Evolutionary conservation across 1,140 invertebrate species (phyloP).

Genomic region (Drosophila aff.): DNA sequence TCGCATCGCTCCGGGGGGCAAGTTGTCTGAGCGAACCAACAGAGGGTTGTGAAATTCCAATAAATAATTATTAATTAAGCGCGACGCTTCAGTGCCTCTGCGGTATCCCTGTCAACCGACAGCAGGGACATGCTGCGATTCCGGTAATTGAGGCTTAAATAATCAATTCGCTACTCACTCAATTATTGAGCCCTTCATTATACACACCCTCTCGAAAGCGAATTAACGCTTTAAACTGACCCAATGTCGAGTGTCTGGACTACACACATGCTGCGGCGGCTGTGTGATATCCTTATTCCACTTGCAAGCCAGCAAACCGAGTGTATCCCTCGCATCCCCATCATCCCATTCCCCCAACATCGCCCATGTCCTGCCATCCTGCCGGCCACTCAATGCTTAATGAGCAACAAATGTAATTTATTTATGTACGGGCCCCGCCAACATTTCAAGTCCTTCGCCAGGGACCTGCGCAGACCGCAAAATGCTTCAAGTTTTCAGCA

Average conservation of each 20-base stretch:
- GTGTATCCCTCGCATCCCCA: slow-evolving; percentile 7
- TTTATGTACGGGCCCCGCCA: slow-evolving; percentile 61
- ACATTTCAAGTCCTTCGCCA: slow-evolving; percentile 49
- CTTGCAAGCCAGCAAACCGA: slow-evolving; percentile 16
- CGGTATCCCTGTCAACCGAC: slow-evolving; percentile 21
- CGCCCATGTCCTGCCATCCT: slow-evolving; percentile 36
- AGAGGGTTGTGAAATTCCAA: slow-evolving; percentile 38
- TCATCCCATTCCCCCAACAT: not conserved
- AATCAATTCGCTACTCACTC: slow-evolving; percentile 55
- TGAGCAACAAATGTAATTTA: slow-evolving; percentile 83
- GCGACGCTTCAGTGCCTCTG: slow-evolving; percentile 14
- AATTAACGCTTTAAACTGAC: slow-evolving; percentile 62
- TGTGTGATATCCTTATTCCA: slow-evolving; percentile 24
- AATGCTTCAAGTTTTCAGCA: slow-evolving; percentile 83
- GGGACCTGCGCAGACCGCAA: slow-evolving; percentile 62
- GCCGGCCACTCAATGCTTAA: slow-evolving; percentile 79
- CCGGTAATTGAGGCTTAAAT: slow-evolving; percentile 54
- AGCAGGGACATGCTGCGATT: slow-evolving; percentile 31
- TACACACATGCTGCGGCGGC: slow-evolving; percentile 6
- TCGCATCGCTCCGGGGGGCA: slow-evolving; percentile 28
- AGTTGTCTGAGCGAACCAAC: not conserved
- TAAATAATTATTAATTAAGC: slow-evolving; percentile 53
- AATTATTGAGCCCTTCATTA: slow-evolving; percentile 58
- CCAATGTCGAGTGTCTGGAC: slow-evolving; percentile 26
- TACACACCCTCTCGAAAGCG: slow-evolving; percentile 49